Base-by-base conservation (phyloP, 2,888 invertebrate genomes). In the Thalpophila matura region DNA sequence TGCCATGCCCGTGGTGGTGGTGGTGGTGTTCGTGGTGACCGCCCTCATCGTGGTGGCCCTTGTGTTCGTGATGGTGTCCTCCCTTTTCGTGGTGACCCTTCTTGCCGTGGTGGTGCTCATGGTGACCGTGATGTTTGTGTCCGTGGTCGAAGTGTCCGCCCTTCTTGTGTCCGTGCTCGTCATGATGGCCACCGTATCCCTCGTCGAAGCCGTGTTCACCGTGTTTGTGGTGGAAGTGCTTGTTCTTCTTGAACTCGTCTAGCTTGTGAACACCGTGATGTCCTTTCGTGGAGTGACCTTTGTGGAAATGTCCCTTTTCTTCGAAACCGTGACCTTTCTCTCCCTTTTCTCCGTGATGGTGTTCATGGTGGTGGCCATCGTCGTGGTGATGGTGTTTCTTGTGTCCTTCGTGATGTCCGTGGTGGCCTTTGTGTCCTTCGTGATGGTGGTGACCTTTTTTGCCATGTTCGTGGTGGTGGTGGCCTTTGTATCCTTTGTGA, bases 201-300 rank as follows among this genome's bases (percentile, higher is more conserved):
- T 97, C 97, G 86, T 98, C 97, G 83, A 96, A 96, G 0, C 97
- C 97, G 54, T 96, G 96, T 75, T 97, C 97, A 79, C 98, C 97
- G 79, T 97, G 96, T 88, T 98, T 97, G 79, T 98, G 97, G 88
- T 96, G 97, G 96, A 97, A 98, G 87, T 98, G 97, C 82, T 98
- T 97, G 81, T 98, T 96, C 86, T 98, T 98, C 86, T 97, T 97
- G 91, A 96, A 97, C 88, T 98, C 98, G 89, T 98, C 97, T 87
- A 97, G 86, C 88, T 98, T 98, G 91, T 98, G 97, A 1, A 98
- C 96, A 74, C 97, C 97, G 85, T 98, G 98, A 80, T 97, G 97
- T 49, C 98, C 98, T 87, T 98, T 97, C 62, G 97, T 98, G 79
- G 96, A 97, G 91, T 98, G 98, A 0, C 98, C 98, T 83, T 98